Evolutionary conservation across 2,888 invertebrate genomes (phyloP), one percentile per base, ranked within the genome.

Genomic region (Autographa pulchrina): DNA sequence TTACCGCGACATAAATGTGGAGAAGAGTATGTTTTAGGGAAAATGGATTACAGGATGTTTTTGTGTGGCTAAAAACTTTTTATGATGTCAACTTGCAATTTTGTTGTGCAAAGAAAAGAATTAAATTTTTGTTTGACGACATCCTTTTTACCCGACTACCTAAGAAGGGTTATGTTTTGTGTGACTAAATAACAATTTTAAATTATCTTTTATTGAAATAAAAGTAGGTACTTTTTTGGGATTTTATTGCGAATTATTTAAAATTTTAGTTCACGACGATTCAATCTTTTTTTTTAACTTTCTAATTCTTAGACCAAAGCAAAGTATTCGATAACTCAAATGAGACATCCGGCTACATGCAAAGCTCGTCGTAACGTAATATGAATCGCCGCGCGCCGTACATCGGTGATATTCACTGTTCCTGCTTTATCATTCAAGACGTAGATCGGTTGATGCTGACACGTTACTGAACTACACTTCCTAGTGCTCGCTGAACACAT

Each of bases 401-500:
- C 73, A 78, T 81, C 80, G 74, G 77, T 81, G 79, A 82, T 84
- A 82, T 81, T 82, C 84, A 76, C 79, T 81, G 82, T 86, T 85
- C 85, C 85, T 83, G 80, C 61, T 85, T 85, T 82, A 72, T 76
- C 76, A 82, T 85, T 84, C 83, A 84, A 65, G 77, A 73, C 82
- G 69, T 66, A 73, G 75, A 79, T 78, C 78, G 32, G 74, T 74
- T 76, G 75, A 80, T 81, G 74, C 82, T 80, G 83, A 86, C 85
- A 82, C 82, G 80, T 80, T 75, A 78, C 83, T 77, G 75, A 70
- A 79, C 81, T 81, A 77, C 75, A 83, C 77, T 81, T 82, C 80
- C 81, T 79, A 77, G 64, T 76, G 73, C 74, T 77, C 67, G 62
- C 67, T 32, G 66, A 78, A 79, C 70, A 77, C 70, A 66, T 32